Evolutionary conservation across 37 sponge, comb jelly and placozoan genomes (phyloP).

Genomic region (Ephydatia muelleri): DNA sequence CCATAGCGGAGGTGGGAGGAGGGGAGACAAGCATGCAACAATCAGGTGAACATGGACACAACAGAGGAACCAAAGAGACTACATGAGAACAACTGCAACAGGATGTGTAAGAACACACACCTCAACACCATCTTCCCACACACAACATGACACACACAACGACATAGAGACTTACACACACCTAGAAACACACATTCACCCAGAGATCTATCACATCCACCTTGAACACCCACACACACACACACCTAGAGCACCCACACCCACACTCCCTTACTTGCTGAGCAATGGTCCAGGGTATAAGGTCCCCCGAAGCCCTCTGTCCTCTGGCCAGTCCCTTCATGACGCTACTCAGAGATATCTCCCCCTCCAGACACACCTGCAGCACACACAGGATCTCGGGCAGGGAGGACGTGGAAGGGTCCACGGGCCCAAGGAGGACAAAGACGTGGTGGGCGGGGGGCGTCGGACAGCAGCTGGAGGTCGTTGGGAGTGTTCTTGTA

Average conservation of each 20-base stretch:
- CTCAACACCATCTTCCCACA: no score
- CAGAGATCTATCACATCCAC: background rate
- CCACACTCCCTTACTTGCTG: conserved; percentile 63
- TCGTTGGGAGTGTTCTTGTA: conserved; percentile 99
- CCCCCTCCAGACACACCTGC: conserved; percentile 95
- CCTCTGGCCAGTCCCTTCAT: conserved; percentile 80
- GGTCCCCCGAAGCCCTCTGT: conserved; percentile 89
- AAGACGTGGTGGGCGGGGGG: conserved; percentile 98
- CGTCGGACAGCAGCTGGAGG: conserved; percentile 97
- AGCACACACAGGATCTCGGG: conserved; percentile 96
- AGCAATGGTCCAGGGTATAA: conserved; percentile 97
- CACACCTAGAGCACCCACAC: no score
- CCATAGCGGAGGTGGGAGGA: no score
- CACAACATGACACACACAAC: background rate
- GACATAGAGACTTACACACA: background rate
- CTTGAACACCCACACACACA: background rate
- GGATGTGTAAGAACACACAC: no score
- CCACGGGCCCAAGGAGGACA: conserved; percentile 84
- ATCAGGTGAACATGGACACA: no score
- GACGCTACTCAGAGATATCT: conserved; percentile 61
- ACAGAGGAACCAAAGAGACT: no score
- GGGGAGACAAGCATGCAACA: no score
- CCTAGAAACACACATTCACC: background rate
- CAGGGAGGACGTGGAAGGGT: conserved; percentile 52
- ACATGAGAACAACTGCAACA: no score